Evolutionary conservation across 2,888 invertebrate genomes (phyloP), one percentile per base, ranked within the genome.

Genomic region (Ennomos erosarius): DNA sequence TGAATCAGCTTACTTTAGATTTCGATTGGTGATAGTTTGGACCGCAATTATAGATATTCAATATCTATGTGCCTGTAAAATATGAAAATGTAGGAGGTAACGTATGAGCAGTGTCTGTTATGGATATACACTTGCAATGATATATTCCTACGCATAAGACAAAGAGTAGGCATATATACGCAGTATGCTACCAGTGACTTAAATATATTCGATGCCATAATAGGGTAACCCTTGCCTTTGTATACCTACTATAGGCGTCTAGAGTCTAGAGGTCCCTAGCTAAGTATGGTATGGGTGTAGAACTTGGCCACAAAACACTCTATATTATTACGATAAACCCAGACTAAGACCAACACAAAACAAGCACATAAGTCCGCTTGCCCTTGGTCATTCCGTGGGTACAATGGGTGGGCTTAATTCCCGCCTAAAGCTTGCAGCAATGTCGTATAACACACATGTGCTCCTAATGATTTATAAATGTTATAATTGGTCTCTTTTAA

Each of bases 11-110:
- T 55, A 51, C 51, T 51, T 52, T 10, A 35, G n/a, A 52, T 55
- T 60, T 42, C 47, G 55, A 55, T 51, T 47, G 37, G 10, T 8
- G 50, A 51, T 55, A 54, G 50, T 55, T 57, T 26, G 45, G 52
- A 48, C 43, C 42, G n/a, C 46, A 47, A 49, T 52, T 45, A 49
- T 49, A 40, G 33, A 57, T 47, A 45, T 50, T 55, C 35, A n/a
- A 47, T 55, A 10, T 26, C 26, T 26, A 6, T 4, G 0, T 26
- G 54, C 12, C 37, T 36, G 33, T 57, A 26, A 6, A 6, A 6
- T 26, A 26, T 26, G 6, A 26, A 26, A 6, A 26, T n/a, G n/a
- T 26, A 26, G 26, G 26, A 26, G 26, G 4, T 26, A 6, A 26
- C 6, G 4, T 26, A 6, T 26, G 6, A 6, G 26, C 5, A 26